These are phyloP conservation scores for Mnemiopsis leidyi DNA, from an alignment of 37 sponge, comb jelly and placozoan species.

Conservation along the genomic window DNA sequence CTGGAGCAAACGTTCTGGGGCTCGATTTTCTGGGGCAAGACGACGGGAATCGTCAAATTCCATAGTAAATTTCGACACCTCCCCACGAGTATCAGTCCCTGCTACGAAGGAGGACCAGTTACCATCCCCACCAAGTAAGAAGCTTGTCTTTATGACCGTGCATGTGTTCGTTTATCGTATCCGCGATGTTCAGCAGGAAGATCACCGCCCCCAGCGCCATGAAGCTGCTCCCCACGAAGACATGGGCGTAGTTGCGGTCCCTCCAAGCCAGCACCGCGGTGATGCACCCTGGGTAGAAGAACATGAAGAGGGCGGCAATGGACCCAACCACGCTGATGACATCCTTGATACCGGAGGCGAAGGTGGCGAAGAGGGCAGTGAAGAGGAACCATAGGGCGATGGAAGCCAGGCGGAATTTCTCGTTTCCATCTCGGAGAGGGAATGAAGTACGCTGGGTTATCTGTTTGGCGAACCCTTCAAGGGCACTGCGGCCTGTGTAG, in stretches of 20 bases:
- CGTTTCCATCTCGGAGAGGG: background rate
- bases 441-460: background rate
- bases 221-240: background rate
- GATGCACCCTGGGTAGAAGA: slow-evolving; percentile 21
- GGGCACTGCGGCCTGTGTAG: slow-evolving; percentile 9
- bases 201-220: background rate
- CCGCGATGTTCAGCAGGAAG: background rate
- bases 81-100: too few species aligned
- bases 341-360: background rate
- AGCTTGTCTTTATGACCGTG: background rate
- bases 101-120: too few species aligned
- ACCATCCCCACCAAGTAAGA: background rate
- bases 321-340: background rate
- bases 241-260: background rate
- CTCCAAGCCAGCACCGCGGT: background rate
- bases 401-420: background rate
- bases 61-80: too few species aligned
- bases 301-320: slow-evolving; percentile 45
- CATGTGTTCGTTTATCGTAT: background rate
- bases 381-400: slow-evolving; percentile 3
- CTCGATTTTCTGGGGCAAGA: too few species aligned
- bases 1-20: too few species aligned
- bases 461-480: background rate
- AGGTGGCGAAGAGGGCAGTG: background rate
- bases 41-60: too few species aligned